Conservation (phyloP, 2,797 vertebrate genomes). For the Poecile montanus region DNA sequence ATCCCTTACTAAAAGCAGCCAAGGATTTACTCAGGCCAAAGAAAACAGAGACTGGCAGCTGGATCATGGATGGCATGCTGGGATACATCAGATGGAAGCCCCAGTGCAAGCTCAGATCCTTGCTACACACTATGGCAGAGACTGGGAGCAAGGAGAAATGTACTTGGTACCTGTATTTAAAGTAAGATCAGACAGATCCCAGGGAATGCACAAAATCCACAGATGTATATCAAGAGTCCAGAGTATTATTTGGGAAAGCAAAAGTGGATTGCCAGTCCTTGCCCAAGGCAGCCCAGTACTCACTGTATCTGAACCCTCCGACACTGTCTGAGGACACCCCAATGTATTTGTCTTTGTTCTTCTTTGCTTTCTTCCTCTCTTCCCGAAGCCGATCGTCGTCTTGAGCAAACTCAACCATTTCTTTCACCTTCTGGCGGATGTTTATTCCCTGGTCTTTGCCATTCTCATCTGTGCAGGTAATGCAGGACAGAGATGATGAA, state of each 20-base stretch:
- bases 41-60: not conserved
- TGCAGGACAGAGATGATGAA: not conserved
- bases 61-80: not conserved
- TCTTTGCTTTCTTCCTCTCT: constrained; percentile 98
- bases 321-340: constrained; percentile 94
- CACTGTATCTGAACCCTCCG: constrained; percentile 90
- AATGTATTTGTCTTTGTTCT: constrained; percentile 97
- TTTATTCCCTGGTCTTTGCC: constrained; percentile 98
- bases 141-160: not conserved
- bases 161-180: not conserved
- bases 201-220: not conserved
- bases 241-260: not conserved
- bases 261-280: not conserved
- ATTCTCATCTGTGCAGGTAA: constrained; percentile 86
- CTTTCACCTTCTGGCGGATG: constrained; percentile 97
- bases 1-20: not conserved
- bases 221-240: not conserved
- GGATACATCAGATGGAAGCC: not conserved
- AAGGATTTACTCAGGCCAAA: not conserved
- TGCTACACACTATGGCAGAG: not conserved
- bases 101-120: not conserved
- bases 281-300: constrained; percentile 71
- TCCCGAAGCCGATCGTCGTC: constrained; percentile 94
- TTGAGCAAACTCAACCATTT: constrained; percentile 94
- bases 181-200: not conserved